phyloP scores from a whole-genome alignment of 2,797 vertebrate species.

The Lutra lutra region DNA sequence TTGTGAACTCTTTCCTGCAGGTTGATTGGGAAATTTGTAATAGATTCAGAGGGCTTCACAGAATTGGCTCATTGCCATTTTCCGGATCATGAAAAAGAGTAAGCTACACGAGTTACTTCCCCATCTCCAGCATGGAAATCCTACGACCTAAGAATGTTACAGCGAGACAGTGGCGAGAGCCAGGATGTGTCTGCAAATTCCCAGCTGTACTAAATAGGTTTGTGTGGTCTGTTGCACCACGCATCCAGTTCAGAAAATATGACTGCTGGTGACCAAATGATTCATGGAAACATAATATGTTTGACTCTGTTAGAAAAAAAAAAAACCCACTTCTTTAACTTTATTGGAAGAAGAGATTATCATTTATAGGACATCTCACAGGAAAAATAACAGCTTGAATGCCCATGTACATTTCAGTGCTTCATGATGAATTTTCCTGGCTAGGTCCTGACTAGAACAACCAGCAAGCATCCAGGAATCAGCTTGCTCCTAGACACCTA shows the following conservation, averaged over 20 bases:
- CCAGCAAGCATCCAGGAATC: background rate
- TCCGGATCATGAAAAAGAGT: background rate
- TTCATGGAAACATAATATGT: background rate
- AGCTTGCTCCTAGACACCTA: background rate
- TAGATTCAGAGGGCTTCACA: background rate
- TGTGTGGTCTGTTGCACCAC: background rate
- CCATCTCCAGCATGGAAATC: background rate
- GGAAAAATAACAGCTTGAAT: background rate
- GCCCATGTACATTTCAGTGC: background rate
- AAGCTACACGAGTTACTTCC: conserved; percentile 4
- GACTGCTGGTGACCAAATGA: background rate
- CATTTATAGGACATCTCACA: background rate
- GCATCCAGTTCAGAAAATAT: background rate
- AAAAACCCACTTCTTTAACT: background rate
- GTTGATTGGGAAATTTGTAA: conserved; percentile 5
- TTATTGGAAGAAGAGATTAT: background rate
- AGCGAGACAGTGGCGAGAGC: background rate
- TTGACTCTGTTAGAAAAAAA: background rate
- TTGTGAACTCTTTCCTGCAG: background rate
- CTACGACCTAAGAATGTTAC: background rate
- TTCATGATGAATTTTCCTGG: background rate
- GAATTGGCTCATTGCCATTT: background rate
- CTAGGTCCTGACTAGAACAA: background rate
- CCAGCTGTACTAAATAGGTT: background rate
- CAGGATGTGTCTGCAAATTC: background rate